Conservation (phyloP, 35 echinoderm and acorn worm genomes). For the Diadema setosum region DNA sequence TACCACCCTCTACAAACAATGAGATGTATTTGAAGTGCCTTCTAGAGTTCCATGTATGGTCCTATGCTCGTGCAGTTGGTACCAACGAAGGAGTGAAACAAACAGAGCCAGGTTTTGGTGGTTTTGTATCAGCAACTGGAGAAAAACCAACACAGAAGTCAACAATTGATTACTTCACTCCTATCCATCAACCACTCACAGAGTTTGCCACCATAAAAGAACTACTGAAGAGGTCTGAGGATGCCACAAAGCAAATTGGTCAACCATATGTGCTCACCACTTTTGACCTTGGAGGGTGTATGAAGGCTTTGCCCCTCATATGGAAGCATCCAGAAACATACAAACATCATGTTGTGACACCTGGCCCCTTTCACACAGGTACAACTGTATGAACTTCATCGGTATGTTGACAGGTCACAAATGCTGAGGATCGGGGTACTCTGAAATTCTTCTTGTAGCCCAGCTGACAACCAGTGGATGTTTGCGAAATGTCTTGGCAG, state of each 20-base stretch:
- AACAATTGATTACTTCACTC: conserved; percentile 67
- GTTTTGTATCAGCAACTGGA: conserved; percentile 67
- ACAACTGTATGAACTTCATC: conserved; percentile 47
- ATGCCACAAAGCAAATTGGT: conserved; percentile 59
- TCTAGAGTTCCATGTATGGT: not conserved
- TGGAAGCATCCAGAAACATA: conserved; percentile 37
- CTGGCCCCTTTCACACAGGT: conserved; percentile 66
- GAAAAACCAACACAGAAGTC: not conserved
- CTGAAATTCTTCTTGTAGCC: conserved; percentile 42
- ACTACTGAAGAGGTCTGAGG: not conserved
- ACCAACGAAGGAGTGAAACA: not conserved
- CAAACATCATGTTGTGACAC: conserved; percentile 43
- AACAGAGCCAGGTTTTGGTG: conserved; percentile 53
- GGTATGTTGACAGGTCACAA: conserved; percentile 44
- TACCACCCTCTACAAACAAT: not conserved
- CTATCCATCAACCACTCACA: conserved; percentile 56
- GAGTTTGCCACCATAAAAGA: conserved; percentile 55
- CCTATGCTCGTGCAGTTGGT: not conserved
- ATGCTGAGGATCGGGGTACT: conserved; percentile 44
- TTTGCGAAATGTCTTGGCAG: conserved; percentile 27
- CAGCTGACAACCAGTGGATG: conserved; percentile 41
- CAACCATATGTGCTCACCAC: conserved; percentile 58
- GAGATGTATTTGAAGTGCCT: not conserved
- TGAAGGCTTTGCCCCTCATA: conserved; percentile 69
- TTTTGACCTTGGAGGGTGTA: conserved; percentile 64